phyloP scores from a whole-genome alignment of 2,113 vertebrate species.

The Gymnobelideus leadbeateri region DNA sequence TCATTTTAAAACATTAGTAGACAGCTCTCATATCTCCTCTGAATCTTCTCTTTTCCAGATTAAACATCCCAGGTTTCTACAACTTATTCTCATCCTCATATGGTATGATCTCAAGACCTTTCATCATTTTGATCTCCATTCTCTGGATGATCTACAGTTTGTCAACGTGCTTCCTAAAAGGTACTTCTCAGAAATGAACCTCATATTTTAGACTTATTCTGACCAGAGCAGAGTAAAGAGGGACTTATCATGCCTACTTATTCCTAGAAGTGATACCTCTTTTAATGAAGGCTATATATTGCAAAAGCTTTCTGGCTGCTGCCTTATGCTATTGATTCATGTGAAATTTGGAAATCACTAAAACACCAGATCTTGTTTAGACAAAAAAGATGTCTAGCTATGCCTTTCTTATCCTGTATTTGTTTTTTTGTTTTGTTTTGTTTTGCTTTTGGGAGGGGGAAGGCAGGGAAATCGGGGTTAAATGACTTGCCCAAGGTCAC shows the following conservation, averaged over 20 bases:
- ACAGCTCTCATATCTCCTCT: too few relatives aligned
- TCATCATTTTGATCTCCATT: background rate
- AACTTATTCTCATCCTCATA: too few relatives aligned
- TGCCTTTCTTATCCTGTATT: background rate
- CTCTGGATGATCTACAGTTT: background rate
- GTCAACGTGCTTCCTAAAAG: background rate
- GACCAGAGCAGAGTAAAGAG: background rate
- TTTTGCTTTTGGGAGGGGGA: too few relatives aligned
- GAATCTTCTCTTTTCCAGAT: too few relatives aligned
- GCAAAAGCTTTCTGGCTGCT: background rate
- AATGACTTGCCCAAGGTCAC: too few relatives aligned
- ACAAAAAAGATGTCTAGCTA: background rate
- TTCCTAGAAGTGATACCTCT: background rate
- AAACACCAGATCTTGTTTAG: background rate
- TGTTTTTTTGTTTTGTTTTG: too few relatives aligned
- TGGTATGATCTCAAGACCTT: background rate
- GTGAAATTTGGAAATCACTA: background rate
- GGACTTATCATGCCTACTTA: background rate
- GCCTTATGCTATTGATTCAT: background rate
- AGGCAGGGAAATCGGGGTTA: too few relatives aligned
- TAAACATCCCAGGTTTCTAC: too few relatives aligned
- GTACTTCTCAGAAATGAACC: background rate
- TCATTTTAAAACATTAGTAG: background rate
- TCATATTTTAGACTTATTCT: background rate
- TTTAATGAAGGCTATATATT: background rate